Evolutionary conservation across 2,888 invertebrate species (phyloP), one percentile per base, ranked within the genome.

Genomic region (Eustalomyia histrio): DNA sequence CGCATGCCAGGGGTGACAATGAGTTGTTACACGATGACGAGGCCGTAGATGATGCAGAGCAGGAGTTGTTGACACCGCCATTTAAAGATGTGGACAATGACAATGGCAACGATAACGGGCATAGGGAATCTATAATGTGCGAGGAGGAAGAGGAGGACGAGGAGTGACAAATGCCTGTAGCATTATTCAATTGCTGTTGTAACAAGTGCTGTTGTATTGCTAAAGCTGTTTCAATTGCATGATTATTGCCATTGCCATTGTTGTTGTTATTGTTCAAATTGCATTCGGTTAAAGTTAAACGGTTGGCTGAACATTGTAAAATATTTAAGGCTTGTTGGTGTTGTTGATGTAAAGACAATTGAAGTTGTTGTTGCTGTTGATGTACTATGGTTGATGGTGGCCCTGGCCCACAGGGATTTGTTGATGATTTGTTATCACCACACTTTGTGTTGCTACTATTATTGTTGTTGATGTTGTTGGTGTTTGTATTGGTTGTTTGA

Each of bases 1-100:
- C 93, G 87, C 95, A 95, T 72, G 83, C 80, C 64, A 74, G 74
- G 47, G 67, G 63, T 9, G 76, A 61, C 72, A 75, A 61, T 53
- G 78, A 80, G 61, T 57, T 78, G 50, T 76, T 80, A 5, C 79
- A 73, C 55, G 74, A 71, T 43, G 71, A 63, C 21, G 71, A 33
- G 29, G 29, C 29, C 21, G 79, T 67, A 39, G 78, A 79, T 78
- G 83, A 79, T 60, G 81, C 57, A 52, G 81, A 80, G 73, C 71
- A 73, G 76, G 69, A 47, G 43, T 47, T 47, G 12, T 10, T 12
- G 43, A 47, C 2, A 47, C 43, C 43, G 5, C 43, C 82, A 73
- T 68, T 76, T 17, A 71, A 74, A 24, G 74, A 29, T 29, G 29
- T 29, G 29, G 29, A 67, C 47, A 81, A 68, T 65, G 78, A 72